Conservation (phyloP, 2,113 vertebrate species). For the Promerops cafer region DNA sequence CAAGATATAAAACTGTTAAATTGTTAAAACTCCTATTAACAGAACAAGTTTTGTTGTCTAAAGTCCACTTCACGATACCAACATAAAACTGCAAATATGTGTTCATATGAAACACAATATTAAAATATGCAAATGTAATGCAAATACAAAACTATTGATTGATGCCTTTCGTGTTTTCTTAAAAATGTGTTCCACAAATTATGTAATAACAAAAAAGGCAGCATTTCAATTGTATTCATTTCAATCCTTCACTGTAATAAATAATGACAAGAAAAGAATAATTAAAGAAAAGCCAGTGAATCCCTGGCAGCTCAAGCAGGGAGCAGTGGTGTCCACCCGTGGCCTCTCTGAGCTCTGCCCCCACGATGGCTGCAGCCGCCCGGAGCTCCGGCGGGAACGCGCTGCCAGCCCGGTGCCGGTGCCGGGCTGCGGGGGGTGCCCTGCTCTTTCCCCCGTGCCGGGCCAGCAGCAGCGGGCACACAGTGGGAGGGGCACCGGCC, state of each 20-base stretch:
- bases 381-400: neutral
- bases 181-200: neutral
- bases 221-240: neutral
- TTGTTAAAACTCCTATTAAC: neutral
- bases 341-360: neutral
- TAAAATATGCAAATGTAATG: neutral
- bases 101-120: neutral
- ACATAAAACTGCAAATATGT: neutral
- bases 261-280: neutral
- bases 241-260: neutral
- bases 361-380: neutral
- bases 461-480: neutral
- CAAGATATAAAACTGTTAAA: neutral
- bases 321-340: neutral
- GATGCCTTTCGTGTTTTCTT: neutral
- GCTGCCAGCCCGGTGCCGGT: fast-evolving
- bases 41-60: neutral
- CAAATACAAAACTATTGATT: neutral
- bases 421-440: neutral
- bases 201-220: neutral
- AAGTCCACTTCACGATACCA: neutral
- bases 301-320: neutral
- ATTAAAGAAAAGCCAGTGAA: neutral
- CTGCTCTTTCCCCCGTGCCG: neutral
- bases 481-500: neutral